phyloP scores from a whole-genome alignment of 37 sponge, comb jelly and placozoan species.

The Lycopodina hypogea region DNA sequence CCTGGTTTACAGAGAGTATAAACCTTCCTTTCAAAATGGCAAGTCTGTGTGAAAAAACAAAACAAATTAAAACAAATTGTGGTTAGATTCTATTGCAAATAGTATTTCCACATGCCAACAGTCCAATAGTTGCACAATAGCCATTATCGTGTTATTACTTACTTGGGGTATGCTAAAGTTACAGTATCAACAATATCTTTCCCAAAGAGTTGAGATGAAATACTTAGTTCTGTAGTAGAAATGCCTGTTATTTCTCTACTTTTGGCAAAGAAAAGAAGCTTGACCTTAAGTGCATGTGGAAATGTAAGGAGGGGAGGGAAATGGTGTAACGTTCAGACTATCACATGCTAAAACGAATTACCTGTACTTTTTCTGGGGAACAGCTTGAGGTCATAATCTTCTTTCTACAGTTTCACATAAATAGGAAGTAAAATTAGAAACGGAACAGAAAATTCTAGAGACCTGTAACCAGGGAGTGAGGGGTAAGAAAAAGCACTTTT shows the following conservation, averaged over 20 bases:
- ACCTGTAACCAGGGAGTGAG: not conserved
- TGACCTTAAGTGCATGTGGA: constrained; percentile 47
- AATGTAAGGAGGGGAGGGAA: not conserved
- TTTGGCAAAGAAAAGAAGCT: constrained; percentile 82
- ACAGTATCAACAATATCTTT: constrained; percentile 38
- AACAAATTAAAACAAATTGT: not conserved
- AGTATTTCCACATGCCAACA: not conserved
- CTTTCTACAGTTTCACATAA: too few species aligned
- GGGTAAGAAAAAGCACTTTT: not conserved
- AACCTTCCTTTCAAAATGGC: constrained; percentile 36
- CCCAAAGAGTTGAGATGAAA: constrained; percentile 20
- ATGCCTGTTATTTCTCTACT: constrained; percentile 60
- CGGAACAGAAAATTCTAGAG: not conserved
- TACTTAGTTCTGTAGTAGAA: constrained; percentile 7
- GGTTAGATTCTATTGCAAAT: not conserved
- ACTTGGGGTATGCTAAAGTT: constrained; percentile 49
- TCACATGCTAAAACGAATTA: too few species aligned
- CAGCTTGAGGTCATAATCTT: too few species aligned
- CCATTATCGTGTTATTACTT: not conserved
- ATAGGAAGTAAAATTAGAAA: not conserved
- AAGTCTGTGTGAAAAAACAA: constrained; percentile 31
- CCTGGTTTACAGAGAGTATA: constrained; percentile 78
- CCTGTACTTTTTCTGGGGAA: too few species aligned
- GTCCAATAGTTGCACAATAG: not conserved
- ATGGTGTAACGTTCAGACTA: too few species aligned